Percentiles rank a stretch among this genome's conserved stretches.
phyloP scores from a whole-genome alignment of 2,888 invertebrate species.

The Caenorhabditis doughertyi region DNA sequence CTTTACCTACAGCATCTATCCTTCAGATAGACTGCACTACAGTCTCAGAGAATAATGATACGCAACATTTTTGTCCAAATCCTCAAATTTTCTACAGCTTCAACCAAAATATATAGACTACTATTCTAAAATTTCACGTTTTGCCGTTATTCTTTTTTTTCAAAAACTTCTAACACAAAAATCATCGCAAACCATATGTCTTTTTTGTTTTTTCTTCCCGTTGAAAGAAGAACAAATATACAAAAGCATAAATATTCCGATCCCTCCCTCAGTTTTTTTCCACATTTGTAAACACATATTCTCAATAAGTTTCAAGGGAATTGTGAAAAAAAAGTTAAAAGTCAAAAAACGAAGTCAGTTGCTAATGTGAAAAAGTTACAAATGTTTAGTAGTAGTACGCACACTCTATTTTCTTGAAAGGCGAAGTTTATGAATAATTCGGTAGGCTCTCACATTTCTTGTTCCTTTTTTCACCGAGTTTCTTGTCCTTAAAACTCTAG shows the following conservation, averaged over 20 bases:
- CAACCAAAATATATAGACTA: background rate
- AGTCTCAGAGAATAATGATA: no score
- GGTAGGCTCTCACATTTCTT: constrained; percentile 57
- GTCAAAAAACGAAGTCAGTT: constrained; percentile 17
- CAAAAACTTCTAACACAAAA: no score
- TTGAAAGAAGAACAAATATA: background rate
- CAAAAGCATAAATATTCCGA: background rate
- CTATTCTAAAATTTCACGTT: background rate
- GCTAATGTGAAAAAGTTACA: constrained; percentile 57
- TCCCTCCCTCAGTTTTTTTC: background rate
- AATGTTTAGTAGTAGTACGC: constrained; percentile 57
- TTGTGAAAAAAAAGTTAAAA: constrained; percentile 12
- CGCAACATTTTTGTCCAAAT: no score
- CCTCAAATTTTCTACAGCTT: no score
- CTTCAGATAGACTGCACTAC: no score
- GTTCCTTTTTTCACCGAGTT: constrained; percentile 45
- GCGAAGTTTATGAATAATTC: constrained; percentile 54
- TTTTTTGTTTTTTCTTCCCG: no score
- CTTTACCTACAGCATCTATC: no score
- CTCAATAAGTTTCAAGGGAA: constrained; percentile 24
- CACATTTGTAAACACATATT: constrained; percentile 41
- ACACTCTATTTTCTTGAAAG: constrained; percentile 34
- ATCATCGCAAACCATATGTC: no score
- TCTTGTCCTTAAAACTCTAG: background rate
- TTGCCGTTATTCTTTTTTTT: no score